Evolutionary conservation across 2,113 vertebrate species (phyloP).

Genomic region (Larimichthys polyactis): DNA sequence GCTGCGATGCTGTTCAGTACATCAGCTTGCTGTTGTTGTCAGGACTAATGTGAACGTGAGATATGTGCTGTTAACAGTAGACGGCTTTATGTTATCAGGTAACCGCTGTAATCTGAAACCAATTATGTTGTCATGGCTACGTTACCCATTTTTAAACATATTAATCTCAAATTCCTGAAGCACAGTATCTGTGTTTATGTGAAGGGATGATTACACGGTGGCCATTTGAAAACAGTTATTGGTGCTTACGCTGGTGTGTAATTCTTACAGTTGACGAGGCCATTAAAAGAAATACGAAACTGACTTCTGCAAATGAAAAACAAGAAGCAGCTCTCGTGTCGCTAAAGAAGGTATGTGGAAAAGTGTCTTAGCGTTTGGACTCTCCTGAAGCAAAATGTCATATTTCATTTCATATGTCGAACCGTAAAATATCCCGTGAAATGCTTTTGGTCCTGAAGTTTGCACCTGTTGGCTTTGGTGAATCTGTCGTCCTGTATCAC

Average conservation of each 20-base stretch:
- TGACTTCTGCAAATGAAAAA: conserved; percentile 86
- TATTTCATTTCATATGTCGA: neutral
- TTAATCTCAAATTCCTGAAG: conserved; percentile 42
- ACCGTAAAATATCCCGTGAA: neutral
- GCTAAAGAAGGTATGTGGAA: conserved; percentile 87
- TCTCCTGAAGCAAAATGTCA: neutral
- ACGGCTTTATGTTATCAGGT: conserved; percentile 20
- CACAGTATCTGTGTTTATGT: conserved; percentile 57
- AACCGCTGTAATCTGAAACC: conserved; percentile 10
- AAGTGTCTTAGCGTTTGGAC: neutral
- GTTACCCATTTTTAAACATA: neutral
- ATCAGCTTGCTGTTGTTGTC: neutral
- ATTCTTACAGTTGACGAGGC: conserved; percentile 89
- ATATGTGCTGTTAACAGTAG: conserved; percentile 3
- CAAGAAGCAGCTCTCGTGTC: conserved; percentile 86
- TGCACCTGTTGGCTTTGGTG: neutral
- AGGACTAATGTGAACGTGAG: neutral
- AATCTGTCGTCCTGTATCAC: neutral
- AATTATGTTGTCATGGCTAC: conserved; percentile 15
- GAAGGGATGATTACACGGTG: neutral
- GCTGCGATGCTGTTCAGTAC: too few species aligned
- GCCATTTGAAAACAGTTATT: neutral
- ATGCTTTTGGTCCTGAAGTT: neutral
- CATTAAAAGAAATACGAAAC: conserved; percentile 88
- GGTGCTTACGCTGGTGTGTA: neutral